Evolutionary conservation across 2,797 vertebrate species (phyloP).

Genomic region (Fratercula arctica): DNA sequence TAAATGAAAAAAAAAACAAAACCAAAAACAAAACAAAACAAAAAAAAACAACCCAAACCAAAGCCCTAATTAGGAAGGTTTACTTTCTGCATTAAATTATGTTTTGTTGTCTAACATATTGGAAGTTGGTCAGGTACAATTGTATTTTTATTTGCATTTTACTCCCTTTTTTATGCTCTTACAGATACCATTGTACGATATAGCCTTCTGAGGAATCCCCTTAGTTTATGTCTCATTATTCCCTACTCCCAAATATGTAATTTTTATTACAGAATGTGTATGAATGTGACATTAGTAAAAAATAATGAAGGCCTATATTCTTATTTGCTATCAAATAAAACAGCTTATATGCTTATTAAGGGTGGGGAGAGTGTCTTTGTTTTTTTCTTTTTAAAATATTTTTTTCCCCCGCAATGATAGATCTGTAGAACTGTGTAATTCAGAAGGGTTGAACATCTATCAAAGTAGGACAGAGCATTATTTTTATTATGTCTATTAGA

Average conservation of each 20-base stretch:
- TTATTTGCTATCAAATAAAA: neutral
- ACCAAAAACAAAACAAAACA: too few relatives aligned
- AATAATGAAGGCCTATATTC: neutral
- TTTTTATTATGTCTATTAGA: neutral
- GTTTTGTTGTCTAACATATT: neutral
- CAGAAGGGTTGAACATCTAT: neutral
- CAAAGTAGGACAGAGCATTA: neutral
- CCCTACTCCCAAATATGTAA: neutral
- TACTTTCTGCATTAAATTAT: neutral
- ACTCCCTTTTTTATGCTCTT: neutral
- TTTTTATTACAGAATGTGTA: neutral
- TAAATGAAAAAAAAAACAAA: neutral
- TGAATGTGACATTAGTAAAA: neutral
- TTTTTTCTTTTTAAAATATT: neutral
- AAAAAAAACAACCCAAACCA: too few relatives aligned
- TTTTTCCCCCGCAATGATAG: neutral
- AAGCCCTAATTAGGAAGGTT: neutral
- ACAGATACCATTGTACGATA: neutral
- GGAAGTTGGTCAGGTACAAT: neutral
- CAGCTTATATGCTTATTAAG: neutral
- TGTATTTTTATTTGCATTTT: neutral
- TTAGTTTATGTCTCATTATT: neutral
- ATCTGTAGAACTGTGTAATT: neutral
- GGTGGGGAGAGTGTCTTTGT: rapidly evolving
- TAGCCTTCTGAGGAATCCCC: neutral